Conservation (phyloP, 1,140 invertebrate species). For the Trichoplusia ni region DNA sequence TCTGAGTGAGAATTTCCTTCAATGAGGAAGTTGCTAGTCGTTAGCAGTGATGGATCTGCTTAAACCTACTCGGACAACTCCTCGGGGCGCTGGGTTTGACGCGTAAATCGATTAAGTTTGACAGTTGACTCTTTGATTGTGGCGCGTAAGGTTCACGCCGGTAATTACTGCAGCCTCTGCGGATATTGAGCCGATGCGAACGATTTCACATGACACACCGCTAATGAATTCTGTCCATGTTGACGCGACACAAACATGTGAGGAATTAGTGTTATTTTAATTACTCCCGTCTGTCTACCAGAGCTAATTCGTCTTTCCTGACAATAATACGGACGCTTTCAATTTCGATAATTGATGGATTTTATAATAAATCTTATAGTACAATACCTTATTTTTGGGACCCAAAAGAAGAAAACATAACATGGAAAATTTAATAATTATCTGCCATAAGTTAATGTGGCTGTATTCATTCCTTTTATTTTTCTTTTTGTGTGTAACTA, state of each 20-base stretch:
- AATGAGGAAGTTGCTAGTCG: conserved; percentile 44
- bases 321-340: conserved; percentile 26
- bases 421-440: background rate
- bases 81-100: conserved; percentile 50
- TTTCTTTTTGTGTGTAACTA: background rate
- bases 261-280: conserved; percentile 50
- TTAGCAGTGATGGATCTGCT: conserved; percentile 48
- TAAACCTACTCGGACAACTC: conserved; percentile 43
- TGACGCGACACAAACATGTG: conserved; percentile 52
- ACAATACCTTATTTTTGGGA: conserved; percentile 11
- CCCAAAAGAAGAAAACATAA: conserved; percentile 1
- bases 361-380: conserved; percentile 30
- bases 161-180: conserved; percentile 59
- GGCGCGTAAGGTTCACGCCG: conserved; percentile 51
- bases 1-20: conserved; percentile 38
- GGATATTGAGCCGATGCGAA: conserved; percentile 56
- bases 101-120: conserved; percentile 72
- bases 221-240: conserved; percentile 72
- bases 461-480: background rate
- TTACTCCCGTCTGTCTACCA: conserved; percentile 26
- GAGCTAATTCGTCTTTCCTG: conserved; percentile 16
- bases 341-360: conserved; percentile 43
- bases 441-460: conserved; percentile 1
- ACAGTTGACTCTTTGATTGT: conserved; percentile 62
- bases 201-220: conserved; percentile 54